Evolutionary conservation across 2,113 vertebrate genomes (phyloP).

Genomic region (Thamnaconus septentrionalis): DNA sequence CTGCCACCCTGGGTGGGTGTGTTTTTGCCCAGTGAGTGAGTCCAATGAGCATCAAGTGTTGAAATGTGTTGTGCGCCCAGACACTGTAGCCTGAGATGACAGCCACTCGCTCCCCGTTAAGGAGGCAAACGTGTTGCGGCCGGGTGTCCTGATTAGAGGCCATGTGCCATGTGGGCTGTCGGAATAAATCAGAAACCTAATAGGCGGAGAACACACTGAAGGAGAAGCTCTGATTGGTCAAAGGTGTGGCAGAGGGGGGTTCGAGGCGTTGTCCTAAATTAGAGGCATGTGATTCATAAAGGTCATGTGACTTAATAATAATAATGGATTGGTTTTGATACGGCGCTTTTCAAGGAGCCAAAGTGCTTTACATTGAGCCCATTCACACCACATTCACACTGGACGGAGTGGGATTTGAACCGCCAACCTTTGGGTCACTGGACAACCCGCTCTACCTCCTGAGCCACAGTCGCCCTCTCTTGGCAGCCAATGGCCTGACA

Average conservation of each 20-base stretch:
- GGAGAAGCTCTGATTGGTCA: conserved; percentile 29
- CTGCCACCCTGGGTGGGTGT: background rate
- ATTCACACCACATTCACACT: no score
- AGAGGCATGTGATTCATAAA: background rate
- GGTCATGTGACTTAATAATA: background rate
- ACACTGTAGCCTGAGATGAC: conserved; percentile 60
- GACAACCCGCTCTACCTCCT: no score
- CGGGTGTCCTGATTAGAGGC: conserved; percentile 39
- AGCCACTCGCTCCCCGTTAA: conserved; percentile 69
- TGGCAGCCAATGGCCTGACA: no score
- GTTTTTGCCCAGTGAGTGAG: background rate
- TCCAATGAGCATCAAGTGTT: conserved; percentile 59
- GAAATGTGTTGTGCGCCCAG: conserved; percentile 69
- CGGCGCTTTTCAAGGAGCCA: no score
- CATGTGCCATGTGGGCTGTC: conserved; percentile 49
- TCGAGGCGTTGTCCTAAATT: background rate
- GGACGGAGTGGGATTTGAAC: no score
- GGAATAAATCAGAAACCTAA: conserved; percentile 75
- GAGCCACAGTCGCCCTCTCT: no score
- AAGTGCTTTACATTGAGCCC: no score
- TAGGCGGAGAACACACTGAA: conserved; percentile 53
- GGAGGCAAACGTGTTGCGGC: conserved; percentile 75
- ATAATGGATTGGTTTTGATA: no score
- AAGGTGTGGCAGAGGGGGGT: background rate
- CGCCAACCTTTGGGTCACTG: no score